Evolutionary conservation across 1,140 invertebrate genomes (phyloP).

Genomic region (Latrodectus geometricus): DNA sequence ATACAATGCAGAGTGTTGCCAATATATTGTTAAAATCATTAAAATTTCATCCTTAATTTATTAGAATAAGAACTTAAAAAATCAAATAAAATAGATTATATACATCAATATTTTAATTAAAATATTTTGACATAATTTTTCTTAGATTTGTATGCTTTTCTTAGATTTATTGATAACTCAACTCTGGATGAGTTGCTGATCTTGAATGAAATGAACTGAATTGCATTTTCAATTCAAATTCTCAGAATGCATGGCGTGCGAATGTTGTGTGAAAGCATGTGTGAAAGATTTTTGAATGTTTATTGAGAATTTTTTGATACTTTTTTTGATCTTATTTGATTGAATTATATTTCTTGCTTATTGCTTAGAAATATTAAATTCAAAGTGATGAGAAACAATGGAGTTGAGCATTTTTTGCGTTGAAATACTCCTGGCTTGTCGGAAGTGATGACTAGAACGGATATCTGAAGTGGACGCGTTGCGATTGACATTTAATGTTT

Average conservation of each 20-base stretch:
- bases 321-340: conserved; percentile 51
- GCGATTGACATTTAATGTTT: not conserved
- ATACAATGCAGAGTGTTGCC: too few relatives aligned
- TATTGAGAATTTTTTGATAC: not conserved
- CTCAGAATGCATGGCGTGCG: not conserved
- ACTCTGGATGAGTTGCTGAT: not conserved
- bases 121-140: not conserved
- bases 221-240: too few relatives aligned
- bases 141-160: not conserved
- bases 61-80: too few relatives aligned
- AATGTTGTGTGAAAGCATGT: conserved; percentile 8
- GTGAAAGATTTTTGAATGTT: conserved; percentile 12
- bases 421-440: conserved; percentile 21
- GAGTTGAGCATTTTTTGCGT: conserved; percentile 27
- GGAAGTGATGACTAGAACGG: conserved; percentile 31
- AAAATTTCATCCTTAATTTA: too few relatives aligned
- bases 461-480: conserved; percentile 46
- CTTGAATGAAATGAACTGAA: too few relatives aligned
- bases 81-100: too few relatives aligned
- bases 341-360: not conserved
- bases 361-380: not conserved
- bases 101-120: too few relatives aligned
- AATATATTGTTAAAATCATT: too few relatives aligned
- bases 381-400: conserved; percentile 39
- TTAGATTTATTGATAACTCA: not conserved